A percentile compares a stretch with the other conserved stretches of the same genome.
Conservation (phyloP, 1,140 invertebrate species). For the Pemphigus obesinymphae region DNA sequence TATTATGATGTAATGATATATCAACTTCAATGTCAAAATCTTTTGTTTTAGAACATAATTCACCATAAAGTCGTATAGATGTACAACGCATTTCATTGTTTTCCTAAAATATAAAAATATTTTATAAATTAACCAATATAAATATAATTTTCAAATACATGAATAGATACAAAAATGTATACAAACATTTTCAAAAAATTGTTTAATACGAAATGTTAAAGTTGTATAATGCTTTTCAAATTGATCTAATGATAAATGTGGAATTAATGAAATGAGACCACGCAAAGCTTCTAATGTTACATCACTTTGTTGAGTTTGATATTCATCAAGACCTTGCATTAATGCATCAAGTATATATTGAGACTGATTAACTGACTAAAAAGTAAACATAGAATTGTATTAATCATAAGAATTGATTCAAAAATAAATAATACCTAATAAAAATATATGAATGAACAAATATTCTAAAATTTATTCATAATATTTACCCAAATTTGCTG, state of each 20-base stretch:
- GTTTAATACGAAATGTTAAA: slow-evolving; percentile 14
- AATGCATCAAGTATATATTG: slow-evolving; percentile 27
- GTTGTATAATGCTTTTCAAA: slow-evolving; percentile 22
- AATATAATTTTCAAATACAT: neutral
- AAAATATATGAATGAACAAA: neutral
- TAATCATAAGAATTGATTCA: neutral
- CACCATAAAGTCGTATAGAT: slow-evolving; percentile 21
- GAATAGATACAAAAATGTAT: neutral
- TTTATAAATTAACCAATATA: neutral
- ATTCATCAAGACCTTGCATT: slow-evolving; percentile 27
- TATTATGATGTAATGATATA: slow-evolving; percentile 7
- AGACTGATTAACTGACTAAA: neutral
- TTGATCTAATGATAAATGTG: slow-evolving; percentile 17
- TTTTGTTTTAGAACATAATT: slow-evolving; percentile 9
- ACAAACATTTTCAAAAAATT: slow-evolving; percentile 34
- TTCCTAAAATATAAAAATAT: neutral
- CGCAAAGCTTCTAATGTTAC: slow-evolving; percentile 32
- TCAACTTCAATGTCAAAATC: slow-evolving; percentile 1
- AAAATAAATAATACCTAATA: too few relatives aligned
- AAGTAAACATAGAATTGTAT: neutral
- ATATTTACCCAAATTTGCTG: slow-evolving; percentile 1
- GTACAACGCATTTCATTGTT: slow-evolving; percentile 21
- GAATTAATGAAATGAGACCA: slow-evolving; percentile 25
- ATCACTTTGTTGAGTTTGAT: slow-evolving; percentile 19
- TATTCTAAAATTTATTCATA: neutral